A percentile compares a stretch with the other conserved stretches of the same genome.
Evolutionary conservation across 2,888 invertebrate species (phyloP).

Genomic region (Agrilus mali): DNA sequence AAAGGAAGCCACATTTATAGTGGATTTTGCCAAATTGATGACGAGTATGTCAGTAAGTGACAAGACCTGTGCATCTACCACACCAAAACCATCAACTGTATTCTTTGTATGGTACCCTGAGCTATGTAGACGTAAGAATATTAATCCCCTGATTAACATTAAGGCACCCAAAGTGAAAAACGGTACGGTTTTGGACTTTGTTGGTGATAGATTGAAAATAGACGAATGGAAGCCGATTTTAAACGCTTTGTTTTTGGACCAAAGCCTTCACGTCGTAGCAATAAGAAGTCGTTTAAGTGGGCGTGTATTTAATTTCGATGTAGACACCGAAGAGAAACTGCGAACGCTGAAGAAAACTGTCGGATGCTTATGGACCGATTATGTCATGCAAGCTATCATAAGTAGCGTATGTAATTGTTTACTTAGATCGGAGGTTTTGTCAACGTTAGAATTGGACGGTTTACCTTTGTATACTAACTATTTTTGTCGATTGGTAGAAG

Average conservation of each 20-base stretch:
- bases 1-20: too few relatives aligned
- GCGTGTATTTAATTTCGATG: conserved; percentile 29
- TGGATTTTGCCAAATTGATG: conserved; percentile 1
- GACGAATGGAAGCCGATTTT: conserved; percentile 66
- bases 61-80: conserved; percentile 5
- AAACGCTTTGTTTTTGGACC: conserved; percentile 58
- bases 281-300: conserved; percentile 43
- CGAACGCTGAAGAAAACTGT: conserved; percentile 39
- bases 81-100: conserved; percentile 23
- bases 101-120: conserved; percentile 34
- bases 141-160: conserved; percentile 24
- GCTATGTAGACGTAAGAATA: conserved; percentile 29
- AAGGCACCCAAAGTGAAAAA: conserved; percentile 29
- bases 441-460: conserved; percentile 54
- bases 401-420: conserved; percentile 53
- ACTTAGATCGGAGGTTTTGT: conserved; percentile 47
- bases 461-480: conserved; percentile 57
- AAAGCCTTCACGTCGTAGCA: conserved; percentile 54
- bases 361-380: conserved; percentile 49
- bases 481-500: conserved; percentile 37
- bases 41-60: conserved; percentile 6
- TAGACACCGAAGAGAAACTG: conserved; percentile 47
- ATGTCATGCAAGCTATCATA: conserved; percentile 51
- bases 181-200: conserved; percentile 44
- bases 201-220: conserved; percentile 61